These are phyloP conservation scores for Thomomys bottae DNA, from an alignment of 2,113 vertebrate genomes.

Conservation along the genomic window DNA sequence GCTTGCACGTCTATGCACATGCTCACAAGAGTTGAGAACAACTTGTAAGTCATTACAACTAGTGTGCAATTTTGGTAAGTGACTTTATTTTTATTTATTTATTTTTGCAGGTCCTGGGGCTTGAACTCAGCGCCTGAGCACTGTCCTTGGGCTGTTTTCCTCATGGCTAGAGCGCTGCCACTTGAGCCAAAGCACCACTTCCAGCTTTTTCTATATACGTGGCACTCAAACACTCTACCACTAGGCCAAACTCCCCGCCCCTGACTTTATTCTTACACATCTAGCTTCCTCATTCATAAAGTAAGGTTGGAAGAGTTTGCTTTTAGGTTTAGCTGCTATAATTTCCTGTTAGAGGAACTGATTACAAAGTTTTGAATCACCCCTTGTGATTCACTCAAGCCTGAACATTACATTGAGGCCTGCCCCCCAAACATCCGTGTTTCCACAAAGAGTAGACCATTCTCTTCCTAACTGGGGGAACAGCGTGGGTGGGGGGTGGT, in stretches of 20 bases:
- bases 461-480: conserved; percentile 11
- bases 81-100: background rate
- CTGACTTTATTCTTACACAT: background rate
- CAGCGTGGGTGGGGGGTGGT: no score
- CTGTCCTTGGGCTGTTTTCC: no score
- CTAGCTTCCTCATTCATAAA: conserved; percentile 11
- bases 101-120: no score
- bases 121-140: no score
- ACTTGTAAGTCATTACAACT: background rate
- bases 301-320: background rate
- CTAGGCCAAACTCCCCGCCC: no score
- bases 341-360: conserved; percentile 13
- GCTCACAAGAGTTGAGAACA: background rate
- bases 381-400: no score
- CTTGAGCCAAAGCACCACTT: no score
- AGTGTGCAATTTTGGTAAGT: background rate
- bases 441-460: background rate
- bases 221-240: no score
- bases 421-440: background rate
- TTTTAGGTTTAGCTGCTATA: background rate
- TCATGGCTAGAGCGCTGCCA: no score
- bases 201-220: no score
- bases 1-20: background rate
- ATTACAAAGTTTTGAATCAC: background rate
- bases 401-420: background rate